phyloP scores from a whole-genome alignment of 2,113 vertebrate genomes.

The Corythornis cristatus region DNA sequence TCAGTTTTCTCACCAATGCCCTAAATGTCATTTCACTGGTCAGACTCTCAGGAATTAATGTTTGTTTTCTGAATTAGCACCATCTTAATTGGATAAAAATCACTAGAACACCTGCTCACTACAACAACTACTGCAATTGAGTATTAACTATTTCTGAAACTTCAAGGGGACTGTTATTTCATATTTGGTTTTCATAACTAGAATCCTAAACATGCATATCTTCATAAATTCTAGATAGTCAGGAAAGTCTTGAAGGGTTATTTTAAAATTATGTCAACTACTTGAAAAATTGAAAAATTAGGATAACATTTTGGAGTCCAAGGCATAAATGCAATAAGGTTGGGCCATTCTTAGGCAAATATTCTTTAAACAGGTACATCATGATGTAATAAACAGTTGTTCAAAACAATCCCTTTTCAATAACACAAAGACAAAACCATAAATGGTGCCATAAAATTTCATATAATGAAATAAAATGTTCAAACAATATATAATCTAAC shows the following conservation, averaged over 20 bases:
- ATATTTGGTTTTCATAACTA: not conserved
- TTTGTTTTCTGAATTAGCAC: not conserved
- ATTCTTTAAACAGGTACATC: not conserved
- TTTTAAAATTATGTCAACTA: not conserved
- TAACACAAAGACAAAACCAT: not conserved
- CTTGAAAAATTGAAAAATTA: not conserved
- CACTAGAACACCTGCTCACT: not conserved
- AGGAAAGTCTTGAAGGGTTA: not conserved
- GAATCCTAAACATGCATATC: not conserved
- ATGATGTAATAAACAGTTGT: not conserved
- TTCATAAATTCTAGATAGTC: not conserved
- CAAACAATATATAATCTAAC: not conserved
- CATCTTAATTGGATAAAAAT: not conserved
- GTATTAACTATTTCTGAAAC: not conserved
- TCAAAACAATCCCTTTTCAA: not conserved
- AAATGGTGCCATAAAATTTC: not conserved
- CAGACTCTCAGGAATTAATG: fast-evolving
- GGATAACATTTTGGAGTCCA: not conserved
- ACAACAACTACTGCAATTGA: not conserved
- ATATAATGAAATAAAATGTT: not conserved
- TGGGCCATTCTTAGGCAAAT: not conserved
- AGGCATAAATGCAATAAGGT: not conserved
- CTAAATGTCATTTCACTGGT: not conserved
- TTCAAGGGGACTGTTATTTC: not conserved
- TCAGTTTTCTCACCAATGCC: not conserved